phyloP scores from a whole-genome alignment of 2,797 vertebrate species.

The Anguilla marmorata region DNA sequence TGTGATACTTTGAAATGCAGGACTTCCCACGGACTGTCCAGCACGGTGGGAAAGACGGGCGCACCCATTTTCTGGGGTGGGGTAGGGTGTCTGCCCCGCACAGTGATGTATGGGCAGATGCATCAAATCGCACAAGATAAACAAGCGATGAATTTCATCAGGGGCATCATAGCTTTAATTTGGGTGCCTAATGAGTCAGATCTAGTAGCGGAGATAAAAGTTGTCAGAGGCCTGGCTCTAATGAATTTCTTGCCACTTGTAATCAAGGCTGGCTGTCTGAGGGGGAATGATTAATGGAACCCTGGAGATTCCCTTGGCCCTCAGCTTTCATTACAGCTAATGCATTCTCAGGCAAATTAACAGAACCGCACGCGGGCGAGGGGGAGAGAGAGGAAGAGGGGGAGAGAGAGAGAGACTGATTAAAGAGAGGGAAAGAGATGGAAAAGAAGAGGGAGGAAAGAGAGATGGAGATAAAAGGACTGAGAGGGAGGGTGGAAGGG shows the following conservation, averaged over 20 bases:
- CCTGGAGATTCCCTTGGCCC: constrained; percentile 93
- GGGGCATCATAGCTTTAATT: constrained; percentile 96
- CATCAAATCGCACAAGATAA: constrained; percentile 97
- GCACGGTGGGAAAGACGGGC: constrained; percentile 45
- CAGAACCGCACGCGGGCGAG: constrained; percentile 70
- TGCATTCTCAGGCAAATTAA: constrained; percentile 89
- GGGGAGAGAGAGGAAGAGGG: constrained; percentile 47
- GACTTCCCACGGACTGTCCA: constrained; percentile 17
- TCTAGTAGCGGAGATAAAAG: constrained; percentile 94
- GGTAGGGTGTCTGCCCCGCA: constrained; percentile 62
- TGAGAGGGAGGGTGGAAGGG: background rate
- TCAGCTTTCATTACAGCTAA: constrained; percentile 90
- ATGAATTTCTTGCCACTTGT: constrained; percentile 99
- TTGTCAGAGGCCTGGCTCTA: constrained; percentile 93
- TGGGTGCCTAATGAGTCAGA: constrained; percentile 96
- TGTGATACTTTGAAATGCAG: background rate
- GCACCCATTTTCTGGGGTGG: constrained; percentile 71
- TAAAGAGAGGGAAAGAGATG: constrained; percentile 39
- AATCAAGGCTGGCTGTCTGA: constrained; percentile 98
- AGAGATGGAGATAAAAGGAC: constrained; percentile 18
- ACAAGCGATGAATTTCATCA: constrained; percentile 97
- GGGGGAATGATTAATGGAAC: constrained; percentile 93
- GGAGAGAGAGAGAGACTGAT: constrained; percentile 37
- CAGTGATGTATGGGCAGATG: constrained; percentile 87
- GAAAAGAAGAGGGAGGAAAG: constrained; percentile 27